Percentiles rank a stretch among this genome's conserved stretches.
Evolutionary conservation across 1,140 invertebrate genomes (phyloP).

Genomic region (Drosophila albomicans): DNA sequence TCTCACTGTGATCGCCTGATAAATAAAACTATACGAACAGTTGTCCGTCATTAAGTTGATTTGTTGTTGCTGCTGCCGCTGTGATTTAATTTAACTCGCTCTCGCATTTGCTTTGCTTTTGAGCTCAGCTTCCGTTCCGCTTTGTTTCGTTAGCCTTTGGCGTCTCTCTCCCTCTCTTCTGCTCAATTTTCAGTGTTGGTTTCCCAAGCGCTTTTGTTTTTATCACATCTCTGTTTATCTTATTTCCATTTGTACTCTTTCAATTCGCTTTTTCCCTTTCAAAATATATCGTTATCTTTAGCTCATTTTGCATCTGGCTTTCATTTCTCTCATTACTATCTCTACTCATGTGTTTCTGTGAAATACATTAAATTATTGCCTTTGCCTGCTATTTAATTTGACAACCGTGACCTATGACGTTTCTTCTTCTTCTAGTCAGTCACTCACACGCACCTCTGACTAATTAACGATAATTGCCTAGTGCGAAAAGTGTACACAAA

Average conservation of each 20-base stretch:
- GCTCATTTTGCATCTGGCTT: slow-evolving; percentile 4
- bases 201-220: slow-evolving; percentile 33
- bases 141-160: slow-evolving; percentile 36
- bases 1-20: slow-evolving; percentile 34
- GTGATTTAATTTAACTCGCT: slow-evolving; percentile 68
- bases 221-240: slow-evolving; percentile 43
- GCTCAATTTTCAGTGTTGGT: slow-evolving; percentile 23
- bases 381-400: not conserved
- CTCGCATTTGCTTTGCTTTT: slow-evolving; percentile 50
- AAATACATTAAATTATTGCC: slow-evolving; percentile 20
- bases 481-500: not conserved
- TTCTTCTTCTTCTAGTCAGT: slow-evolving; percentile 31
- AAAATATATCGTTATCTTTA: slow-evolving; percentile 6
- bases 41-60: slow-evolving; percentile 68
- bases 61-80: slow-evolving; percentile 47
- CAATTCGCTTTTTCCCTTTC: slow-evolving; percentile 3
- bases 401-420: slow-evolving; percentile 34
- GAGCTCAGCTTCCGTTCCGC: slow-evolving; percentile 68
- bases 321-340: not conserved
- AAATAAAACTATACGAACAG: slow-evolving; percentile 55
- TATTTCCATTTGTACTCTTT: slow-evolving; percentile 29
- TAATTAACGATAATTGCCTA: slow-evolving; percentile 19
- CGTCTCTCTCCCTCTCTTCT: slow-evolving; percentile 1
- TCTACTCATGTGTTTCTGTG: not conserved
- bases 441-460: slow-evolving; percentile 31